Conservation (phyloP, 2,113 vertebrate species). For the Orthochromis malagaraziensis region DNA sequence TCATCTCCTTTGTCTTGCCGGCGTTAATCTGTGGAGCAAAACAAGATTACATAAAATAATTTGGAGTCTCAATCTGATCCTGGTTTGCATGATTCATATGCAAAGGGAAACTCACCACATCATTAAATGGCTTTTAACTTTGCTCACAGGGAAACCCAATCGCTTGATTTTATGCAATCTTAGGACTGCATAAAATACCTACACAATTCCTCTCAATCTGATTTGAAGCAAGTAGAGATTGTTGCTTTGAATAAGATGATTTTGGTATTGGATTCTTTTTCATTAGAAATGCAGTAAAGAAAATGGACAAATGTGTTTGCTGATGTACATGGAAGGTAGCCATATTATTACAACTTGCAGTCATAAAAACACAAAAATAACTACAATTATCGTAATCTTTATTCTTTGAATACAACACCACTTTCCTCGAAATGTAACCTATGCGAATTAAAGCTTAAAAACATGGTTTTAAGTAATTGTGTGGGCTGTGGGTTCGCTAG, state of each 20-base stretch:
- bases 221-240: background rate
- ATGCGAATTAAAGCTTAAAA: background rate
- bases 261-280: background rate
- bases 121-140: conserved; percentile 46
- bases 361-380: background rate
- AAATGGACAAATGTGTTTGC: background rate
- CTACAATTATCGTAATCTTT: background rate
- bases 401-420: background rate
- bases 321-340: background rate
- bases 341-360: background rate
- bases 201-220: background rate
- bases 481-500: background rate
- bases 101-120: background rate
- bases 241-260: background rate
- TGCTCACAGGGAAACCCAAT: background rate
- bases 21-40: conserved; percentile 20
- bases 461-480: background rate
- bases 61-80: background rate
- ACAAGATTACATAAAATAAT: background rate
- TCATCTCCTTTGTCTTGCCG: too few species aligned
- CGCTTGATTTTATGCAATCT: background rate
- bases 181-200: background rate
- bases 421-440: background rate
- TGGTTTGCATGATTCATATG: background rate
- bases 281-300: background rate